Evolutionary conservation across 2,797 vertebrate genomes (phyloP).

Genomic region (Takifugu rubripes): DNA sequence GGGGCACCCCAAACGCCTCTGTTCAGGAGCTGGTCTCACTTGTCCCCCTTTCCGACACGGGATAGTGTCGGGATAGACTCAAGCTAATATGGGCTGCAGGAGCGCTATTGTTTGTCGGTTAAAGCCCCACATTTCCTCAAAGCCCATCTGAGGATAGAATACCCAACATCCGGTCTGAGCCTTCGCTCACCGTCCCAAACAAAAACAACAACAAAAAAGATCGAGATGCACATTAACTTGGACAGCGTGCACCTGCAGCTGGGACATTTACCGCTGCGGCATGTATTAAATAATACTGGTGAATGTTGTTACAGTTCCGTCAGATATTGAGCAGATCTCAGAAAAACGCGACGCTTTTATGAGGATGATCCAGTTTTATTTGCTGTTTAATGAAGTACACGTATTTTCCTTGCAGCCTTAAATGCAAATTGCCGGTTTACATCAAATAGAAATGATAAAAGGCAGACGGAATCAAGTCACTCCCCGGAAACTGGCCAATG

Average conservation of each 20-base stretch:
- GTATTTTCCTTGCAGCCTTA: no score
- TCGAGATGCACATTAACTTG: not conserved
- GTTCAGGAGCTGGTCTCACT: not conserved
- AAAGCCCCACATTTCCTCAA: conserved; percentile 58
- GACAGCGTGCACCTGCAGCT: not conserved
- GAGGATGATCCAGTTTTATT: no score
- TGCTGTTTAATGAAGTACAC: no score
- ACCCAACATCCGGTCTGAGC: conserved; percentile 63
- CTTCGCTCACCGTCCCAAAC: conserved; percentile 13
- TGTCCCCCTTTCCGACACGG: conserved; percentile 13
- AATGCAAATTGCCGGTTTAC: no score
- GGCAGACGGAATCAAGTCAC: no score
- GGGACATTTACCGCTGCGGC: not conserved
- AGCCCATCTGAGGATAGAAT: conserved; percentile 51
- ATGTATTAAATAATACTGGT: no score
- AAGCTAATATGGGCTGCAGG: conserved; percentile 34
- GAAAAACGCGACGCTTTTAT: no score
- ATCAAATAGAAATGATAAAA: no score
- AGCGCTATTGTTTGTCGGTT: conserved; percentile 65
- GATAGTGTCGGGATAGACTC: conserved; percentile 15
- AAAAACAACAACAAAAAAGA: conserved; percentile 1
- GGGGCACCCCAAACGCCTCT: not conserved
- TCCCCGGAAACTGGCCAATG: no score
- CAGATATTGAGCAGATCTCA: no score
- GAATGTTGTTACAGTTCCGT: no score